phyloP scores from a whole-genome alignment of 2,113 vertebrate genomes.

The Tinamus guttatus region DNA sequence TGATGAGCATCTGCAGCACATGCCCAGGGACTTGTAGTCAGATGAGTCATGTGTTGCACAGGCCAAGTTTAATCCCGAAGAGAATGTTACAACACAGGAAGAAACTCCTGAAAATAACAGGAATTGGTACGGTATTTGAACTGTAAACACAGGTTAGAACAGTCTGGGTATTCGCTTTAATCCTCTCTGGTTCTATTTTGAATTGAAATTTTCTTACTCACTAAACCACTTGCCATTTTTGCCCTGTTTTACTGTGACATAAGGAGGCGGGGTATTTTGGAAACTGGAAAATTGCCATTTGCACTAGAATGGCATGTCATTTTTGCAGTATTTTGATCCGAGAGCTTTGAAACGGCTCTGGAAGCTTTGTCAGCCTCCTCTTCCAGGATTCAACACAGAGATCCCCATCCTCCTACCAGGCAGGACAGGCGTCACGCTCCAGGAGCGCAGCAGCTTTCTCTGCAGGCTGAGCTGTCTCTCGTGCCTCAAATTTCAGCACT shows the following conservation, averaged over 20 bases:
- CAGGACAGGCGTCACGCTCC: background rate
- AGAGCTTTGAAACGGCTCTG: background rate
- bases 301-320: slow-evolving; percentile 5
- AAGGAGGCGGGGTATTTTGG: slow-evolving; percentile 75
- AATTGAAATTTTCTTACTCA: slow-evolving; percentile 68
- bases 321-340: background rate
- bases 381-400: background rate
- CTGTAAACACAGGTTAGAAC: slow-evolving; percentile 65
- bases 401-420: background rate
- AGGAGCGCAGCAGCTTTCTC: background rate
- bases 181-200: slow-evolving; percentile 71
- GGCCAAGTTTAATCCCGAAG: slow-evolving; percentile 36
- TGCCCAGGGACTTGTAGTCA: background rate
- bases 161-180: slow-evolving; percentile 56
- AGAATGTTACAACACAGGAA: slow-evolving; percentile 34
- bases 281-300: slow-evolving; percentile 60
- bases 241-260: slow-evolving; percentile 53
- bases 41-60: background rate
- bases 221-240: slow-evolving; percentile 62
- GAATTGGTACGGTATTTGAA: slow-evolving; percentile 51
- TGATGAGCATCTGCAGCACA: background rate
- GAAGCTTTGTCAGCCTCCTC: background rate
- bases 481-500: background rate
- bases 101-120: slow-evolving; percentile 31
- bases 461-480: background rate